Conservation (phyloP, 2,797 vertebrate genomes). For the Denticeps clupeoides region DNA sequence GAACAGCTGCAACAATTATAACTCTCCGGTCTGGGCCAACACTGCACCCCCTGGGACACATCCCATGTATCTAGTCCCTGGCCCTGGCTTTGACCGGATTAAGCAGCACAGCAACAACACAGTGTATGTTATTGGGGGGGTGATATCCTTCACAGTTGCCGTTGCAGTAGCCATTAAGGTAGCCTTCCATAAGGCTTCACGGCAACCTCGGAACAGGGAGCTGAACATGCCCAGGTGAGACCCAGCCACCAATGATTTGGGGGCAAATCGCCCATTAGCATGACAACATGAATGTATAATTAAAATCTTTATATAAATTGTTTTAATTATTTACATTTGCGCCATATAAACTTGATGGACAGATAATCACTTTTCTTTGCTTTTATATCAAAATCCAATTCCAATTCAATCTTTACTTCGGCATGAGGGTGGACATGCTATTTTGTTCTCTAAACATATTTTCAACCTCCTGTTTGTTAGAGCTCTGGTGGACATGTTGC, state of each 20-base stretch:
- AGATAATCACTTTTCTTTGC: no score
- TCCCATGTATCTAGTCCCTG: slow-evolving; percentile 41
- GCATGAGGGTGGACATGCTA: no score
- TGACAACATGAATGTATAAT: no score
- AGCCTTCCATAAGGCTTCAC: slow-evolving; percentile 84
- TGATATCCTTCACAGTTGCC: slow-evolving; percentile 80
- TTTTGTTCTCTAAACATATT: not conserved
- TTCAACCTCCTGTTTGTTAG: slow-evolving; percentile 38
- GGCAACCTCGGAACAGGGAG: slow-evolving; percentile 74
- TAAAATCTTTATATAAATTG: no score
- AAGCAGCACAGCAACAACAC: slow-evolving; percentile 76
- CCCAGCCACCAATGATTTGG: no score
- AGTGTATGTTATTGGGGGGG: slow-evolving; percentile 80
- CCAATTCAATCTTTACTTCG: no score
- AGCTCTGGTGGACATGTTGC: slow-evolving; percentile 82
- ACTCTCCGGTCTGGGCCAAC: slow-evolving; percentile 79
- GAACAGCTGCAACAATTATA: slow-evolving; percentile 72
- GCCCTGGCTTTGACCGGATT: slow-evolving; percentile 60
- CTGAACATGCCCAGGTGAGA: slow-evolving; percentile 82
- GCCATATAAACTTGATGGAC: no score
- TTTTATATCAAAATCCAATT: no score
- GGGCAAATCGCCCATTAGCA: no score
- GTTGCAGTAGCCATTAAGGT: slow-evolving; percentile 81
- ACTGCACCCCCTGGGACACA: slow-evolving; percentile 59
- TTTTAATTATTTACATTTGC: no score